phyloP scores from a whole-genome alignment of 2,888 invertebrate genomes.

The Erebia ligea region DNA sequence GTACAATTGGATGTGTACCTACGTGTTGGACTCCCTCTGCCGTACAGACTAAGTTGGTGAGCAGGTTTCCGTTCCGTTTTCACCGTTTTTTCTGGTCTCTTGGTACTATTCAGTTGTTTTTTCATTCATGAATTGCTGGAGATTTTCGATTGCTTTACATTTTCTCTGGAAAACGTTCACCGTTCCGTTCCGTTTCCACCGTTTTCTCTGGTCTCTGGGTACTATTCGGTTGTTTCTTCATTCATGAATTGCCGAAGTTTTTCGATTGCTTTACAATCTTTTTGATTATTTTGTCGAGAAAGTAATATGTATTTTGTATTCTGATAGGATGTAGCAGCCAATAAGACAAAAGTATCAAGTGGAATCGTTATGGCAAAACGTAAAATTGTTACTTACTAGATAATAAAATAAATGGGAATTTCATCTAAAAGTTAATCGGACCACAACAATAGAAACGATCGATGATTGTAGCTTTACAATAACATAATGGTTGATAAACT shows the following conservation, averaged over 20 bases:
- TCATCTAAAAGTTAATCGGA: conserved; percentile 35
- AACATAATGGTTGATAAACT: conserved; percentile 9
- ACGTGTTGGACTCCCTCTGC: too few species aligned
- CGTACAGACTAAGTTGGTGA: too few species aligned
- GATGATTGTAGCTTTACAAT: conserved; percentile 35
- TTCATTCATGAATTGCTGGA: neutral
- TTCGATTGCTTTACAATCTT: neutral
- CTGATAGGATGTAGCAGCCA: neutral
- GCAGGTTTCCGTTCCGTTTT: too few species aligned
- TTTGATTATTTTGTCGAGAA: neutral
- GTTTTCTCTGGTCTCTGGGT: too few species aligned
- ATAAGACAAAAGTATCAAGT: neutral
- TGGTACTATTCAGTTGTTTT: too few species aligned
- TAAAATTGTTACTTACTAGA: neutral
- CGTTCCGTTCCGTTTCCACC: too few species aligned
- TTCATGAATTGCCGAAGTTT: neutral
- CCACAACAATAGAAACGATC: conserved; percentile 39
- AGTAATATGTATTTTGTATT: neutral
- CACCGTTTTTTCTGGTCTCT: too few species aligned
- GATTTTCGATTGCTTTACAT: neutral
- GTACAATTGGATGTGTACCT: too few species aligned
- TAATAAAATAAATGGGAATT: conserved; percentile 1
- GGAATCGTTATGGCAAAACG: conserved; percentile 4
- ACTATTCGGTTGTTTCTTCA: neutral
- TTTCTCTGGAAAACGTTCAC: too few species aligned